phyloP scores from a whole-genome alignment of 2,797 vertebrate genomes.

The Dromococcyx pavoninus region DNA sequence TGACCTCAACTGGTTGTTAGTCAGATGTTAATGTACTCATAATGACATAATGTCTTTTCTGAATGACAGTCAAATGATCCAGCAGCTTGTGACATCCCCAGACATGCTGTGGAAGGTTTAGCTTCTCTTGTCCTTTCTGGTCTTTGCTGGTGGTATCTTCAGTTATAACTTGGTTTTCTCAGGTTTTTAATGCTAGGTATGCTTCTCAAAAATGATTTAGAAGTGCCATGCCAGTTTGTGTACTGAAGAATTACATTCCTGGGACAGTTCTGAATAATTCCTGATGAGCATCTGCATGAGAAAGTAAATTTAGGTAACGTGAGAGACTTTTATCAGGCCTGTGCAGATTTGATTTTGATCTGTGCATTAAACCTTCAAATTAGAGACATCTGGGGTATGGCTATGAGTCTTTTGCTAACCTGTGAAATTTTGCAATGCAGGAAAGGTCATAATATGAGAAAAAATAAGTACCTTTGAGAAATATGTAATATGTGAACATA shows the following conservation, averaged over 20 bases:
- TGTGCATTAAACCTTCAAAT: neutral
- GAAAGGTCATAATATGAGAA: neutral
- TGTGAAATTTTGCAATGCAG: neutral
- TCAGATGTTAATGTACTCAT: neutral
- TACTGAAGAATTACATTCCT: neutral
- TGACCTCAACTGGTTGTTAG: neutral
- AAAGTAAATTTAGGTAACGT: neutral
- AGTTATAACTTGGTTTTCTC: neutral
- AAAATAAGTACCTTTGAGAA: neutral
- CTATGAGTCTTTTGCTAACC: neutral
- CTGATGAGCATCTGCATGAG: neutral
- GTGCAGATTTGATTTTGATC: neutral
- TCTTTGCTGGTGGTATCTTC: neutral
- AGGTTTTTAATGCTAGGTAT: neutral
- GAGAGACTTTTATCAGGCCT: neutral
- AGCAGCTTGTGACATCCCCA: rapidly evolving
- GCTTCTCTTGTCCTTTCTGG: neutral
- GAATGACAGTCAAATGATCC: neutral
- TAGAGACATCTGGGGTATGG: neutral
- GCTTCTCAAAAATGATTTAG: neutral
- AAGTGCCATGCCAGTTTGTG: neutral
- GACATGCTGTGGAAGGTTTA: neutral
- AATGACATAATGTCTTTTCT: neutral
- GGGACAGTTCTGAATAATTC: neutral
- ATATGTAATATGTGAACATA: neutral